Conservation (phyloP, 2,797 vertebrate genomes). For the Peromyscus attwateri region DNA sequence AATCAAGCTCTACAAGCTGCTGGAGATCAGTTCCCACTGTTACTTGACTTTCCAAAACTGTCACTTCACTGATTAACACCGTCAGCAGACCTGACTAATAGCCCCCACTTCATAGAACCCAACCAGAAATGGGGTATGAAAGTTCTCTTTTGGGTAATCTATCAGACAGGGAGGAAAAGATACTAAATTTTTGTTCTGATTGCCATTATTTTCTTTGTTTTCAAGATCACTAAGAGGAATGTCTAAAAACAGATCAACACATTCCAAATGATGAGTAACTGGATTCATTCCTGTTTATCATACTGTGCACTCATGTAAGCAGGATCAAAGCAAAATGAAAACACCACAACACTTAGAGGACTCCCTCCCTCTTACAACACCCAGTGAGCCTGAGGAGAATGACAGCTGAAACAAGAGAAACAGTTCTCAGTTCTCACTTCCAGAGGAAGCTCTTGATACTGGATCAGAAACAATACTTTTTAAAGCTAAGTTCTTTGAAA, state of each 20-base stretch:
- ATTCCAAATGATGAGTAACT: slow-evolving; percentile 32
- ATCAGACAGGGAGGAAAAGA: background rate
- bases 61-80: background rate
- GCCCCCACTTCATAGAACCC: background rate
- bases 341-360: background rate
- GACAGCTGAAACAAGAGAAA: slow-evolving; percentile 52
- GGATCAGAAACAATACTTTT: slow-evolving; percentile 70
- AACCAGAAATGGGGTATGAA: background rate
- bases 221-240: background rate
- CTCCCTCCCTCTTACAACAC: background rate
- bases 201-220: background rate
- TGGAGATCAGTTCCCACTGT: background rate
- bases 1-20: accelerated
- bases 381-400: slow-evolving; percentile 47
- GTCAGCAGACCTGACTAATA: background rate
- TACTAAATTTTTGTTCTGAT: background rate
- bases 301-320: background rate
- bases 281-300: background rate
- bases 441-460: slow-evolving; percentile 74
- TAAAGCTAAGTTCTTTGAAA: slow-evolving; percentile 77
- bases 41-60: background rate
- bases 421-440: slow-evolving; percentile 55
- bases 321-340: slow-evolving; percentile 37
- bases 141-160: background rate
- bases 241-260: background rate